These are phyloP conservation scores for Bradynema listronoti DNA, from an alignment of 1,140 invertebrate genomes.

Conservation along the genomic window DNA sequence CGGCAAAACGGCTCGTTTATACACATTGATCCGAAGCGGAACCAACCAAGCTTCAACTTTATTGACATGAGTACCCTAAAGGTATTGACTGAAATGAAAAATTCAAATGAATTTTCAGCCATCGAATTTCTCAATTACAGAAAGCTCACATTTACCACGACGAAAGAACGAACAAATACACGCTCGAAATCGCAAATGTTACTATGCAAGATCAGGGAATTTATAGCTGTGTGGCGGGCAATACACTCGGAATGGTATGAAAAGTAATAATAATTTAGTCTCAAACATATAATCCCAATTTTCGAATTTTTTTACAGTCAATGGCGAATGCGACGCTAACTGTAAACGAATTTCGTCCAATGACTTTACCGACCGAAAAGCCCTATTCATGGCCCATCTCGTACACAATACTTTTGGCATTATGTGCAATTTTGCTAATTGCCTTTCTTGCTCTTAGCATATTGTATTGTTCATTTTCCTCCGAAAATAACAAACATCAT, in stretches of 20 bases:
- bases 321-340: constrained; percentile 57
- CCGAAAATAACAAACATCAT: constrained; percentile 25
- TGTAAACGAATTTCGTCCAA: constrained; percentile 53
- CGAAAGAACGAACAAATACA: constrained; percentile 41
- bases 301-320: no score
- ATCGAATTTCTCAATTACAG: constrained; percentile 23
- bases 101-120: not conserved
- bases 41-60: constrained; percentile 39
- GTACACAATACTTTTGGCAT: constrained; percentile 37
- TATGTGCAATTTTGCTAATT: constrained; percentile 29
- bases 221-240: constrained; percentile 55
- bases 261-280: not conserved
- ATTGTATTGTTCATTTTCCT: constrained; percentile 40
- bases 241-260: constrained; percentile 48
- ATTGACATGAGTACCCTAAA: constrained; percentile 41
- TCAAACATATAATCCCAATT: constrained; percentile 8
- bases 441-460: constrained; percentile 31
- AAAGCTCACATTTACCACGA: constrained; percentile 47
- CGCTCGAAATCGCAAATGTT: constrained; percentile 47
- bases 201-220: constrained; percentile 49
- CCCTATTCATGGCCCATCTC: constrained; percentile 39
- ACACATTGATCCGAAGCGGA: constrained; percentile 38
- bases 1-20: constrained; percentile 37
- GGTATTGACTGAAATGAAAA: constrained; percentile 9
- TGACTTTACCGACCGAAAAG: constrained; percentile 47